Base-by-base conservation (phyloP, 1,140 invertebrate species). In the Maniola jurtina region DNA sequence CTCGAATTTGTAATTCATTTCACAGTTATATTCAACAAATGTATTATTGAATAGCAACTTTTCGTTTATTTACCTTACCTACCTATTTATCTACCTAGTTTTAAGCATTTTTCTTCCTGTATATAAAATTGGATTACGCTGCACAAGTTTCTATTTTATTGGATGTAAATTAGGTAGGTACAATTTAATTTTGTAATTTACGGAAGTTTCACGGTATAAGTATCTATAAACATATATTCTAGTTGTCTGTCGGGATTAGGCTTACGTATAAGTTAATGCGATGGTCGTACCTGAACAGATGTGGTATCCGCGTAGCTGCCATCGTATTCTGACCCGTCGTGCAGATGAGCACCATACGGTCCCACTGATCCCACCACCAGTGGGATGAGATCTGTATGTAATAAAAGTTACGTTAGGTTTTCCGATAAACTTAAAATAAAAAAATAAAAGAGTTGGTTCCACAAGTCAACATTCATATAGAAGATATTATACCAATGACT, bases 281-380 rank as follows among this genome's bases (percentile, higher is more conserved):
- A 14, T 25, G 52, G 25, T 25, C 14, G 45, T 86, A 91, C 93
- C 77, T 94, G 90, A 14, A 89, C 86, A 25, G 94, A 90, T 52
- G 96, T 93, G 0, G 83, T 92, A 52, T 95, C 93, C 0, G 95
- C 93, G 81, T 98, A 99, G 63, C 91, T 93, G 16, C 98, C 98
- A 47, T 92, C 94, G 80, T 98, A 99, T 87, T 99, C 98, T 0
- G 97, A 98, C 15, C 95, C 95, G 88, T 99, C 96, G 76, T 95
- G 94, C 5, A 98, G 90, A 70, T 93, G 94, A 5, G 97, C 97
- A 0, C 97, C 98, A 80, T 97, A 98, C 0, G 98, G 96, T 0
- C 98, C 97, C 45, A 98, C 94, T 0, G 97, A 97, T 8, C 96
- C 98, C 48, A 95, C 93, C 48, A 97, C 92, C 33, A 94, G 69